Evolutionary conservation across 1,140 invertebrate species (phyloP).

Genomic region (Drosophila varians): DNA sequence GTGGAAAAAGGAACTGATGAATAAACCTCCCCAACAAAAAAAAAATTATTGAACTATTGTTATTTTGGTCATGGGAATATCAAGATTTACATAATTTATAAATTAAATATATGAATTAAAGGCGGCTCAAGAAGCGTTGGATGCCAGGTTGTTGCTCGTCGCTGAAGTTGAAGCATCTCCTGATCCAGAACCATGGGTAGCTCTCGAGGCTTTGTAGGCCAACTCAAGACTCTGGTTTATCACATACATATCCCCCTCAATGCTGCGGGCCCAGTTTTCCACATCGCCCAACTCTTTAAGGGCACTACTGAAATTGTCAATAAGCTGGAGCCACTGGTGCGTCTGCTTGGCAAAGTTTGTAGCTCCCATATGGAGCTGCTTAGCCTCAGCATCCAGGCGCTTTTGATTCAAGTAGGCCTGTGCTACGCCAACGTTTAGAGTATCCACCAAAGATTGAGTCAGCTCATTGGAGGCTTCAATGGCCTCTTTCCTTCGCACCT

Average conservation of each 20-base stretch:
- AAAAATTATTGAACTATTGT: too few species aligned
- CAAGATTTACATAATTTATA: neutral
- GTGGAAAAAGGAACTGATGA: too few species aligned
- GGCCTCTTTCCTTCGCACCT: slow-evolving; percentile 92
- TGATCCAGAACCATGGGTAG: slow-evolving; percentile 48
- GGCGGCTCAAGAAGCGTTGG: neutral
- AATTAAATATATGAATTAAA: neutral
- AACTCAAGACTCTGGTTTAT: slow-evolving; percentile 97
- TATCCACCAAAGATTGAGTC: slow-evolving; percentile 97
- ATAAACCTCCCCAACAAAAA: too few species aligned
- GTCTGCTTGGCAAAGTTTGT: slow-evolving; percentile 98
- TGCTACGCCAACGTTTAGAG: slow-evolving; percentile 98
- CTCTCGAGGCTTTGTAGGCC: slow-evolving; percentile 93
- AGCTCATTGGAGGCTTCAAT: slow-evolving; percentile 95
- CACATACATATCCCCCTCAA: slow-evolving; percentile 97
- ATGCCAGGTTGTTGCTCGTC: slow-evolving; percentile 3
- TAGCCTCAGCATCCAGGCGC: slow-evolving; percentile 97
- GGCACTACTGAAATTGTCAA: slow-evolving; percentile 97
- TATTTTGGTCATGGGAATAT: neutral
- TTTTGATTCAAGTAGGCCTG: slow-evolving; percentile 99
- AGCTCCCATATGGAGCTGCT: slow-evolving; percentile 97
- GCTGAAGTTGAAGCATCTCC: slow-evolving; percentile 10
- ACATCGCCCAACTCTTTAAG: slow-evolving; percentile 99
- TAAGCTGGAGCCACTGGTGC: slow-evolving; percentile 96
- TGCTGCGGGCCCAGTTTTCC: slow-evolving; percentile 98